Evolutionary conservation across 2,797 vertebrate species (phyloP).

Genomic region (Trematomus bernacchii): DNA sequence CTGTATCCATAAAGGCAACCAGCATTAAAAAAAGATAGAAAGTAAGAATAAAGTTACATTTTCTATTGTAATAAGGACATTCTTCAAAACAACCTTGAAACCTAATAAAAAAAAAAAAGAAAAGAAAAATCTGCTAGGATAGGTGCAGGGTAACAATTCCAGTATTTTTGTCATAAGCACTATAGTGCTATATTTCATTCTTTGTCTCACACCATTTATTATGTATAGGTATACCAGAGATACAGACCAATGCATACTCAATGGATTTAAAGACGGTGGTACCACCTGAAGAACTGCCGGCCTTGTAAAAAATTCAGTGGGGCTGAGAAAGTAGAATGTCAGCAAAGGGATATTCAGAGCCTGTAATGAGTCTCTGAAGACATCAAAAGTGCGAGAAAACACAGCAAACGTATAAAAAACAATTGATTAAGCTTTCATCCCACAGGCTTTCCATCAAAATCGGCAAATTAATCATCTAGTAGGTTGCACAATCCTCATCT

Average conservation of each 20-base stretch:
- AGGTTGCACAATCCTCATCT: conserved; percentile 37
- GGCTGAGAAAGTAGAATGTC: conserved; percentile 48
- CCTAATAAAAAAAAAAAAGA: neutral
- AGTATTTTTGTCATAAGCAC: conserved; percentile 8
- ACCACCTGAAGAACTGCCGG: conserved; percentile 58
- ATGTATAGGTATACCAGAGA: conserved; percentile 58
- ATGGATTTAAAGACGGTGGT: conserved; percentile 56
- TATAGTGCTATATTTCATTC: conserved; percentile 14
- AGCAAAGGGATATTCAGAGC: conserved; percentile 52
- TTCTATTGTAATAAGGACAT: too few relatives aligned
- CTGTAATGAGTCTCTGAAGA: conserved; percentile 71
- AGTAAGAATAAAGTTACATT: too few relatives aligned
- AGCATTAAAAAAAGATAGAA: neutral
- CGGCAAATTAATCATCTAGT: conserved; percentile 65
- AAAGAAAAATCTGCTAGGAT: too few relatives aligned
- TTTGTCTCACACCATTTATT: conserved; percentile 55
- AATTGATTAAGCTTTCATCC: conserved; percentile 62
- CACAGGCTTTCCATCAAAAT: conserved; percentile 56
- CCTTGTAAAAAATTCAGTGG: conserved; percentile 66
- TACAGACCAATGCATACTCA: conserved; percentile 45
- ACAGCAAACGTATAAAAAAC: conserved; percentile 52
- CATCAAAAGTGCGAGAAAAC: conserved; percentile 59
- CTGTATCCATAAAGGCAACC: conserved; percentile 4
- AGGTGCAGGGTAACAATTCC: too few relatives aligned
- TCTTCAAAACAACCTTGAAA: neutral